Conservation (phyloP, 1,140 invertebrate genomes). For the Ceratosolen fusciceps region DNA sequence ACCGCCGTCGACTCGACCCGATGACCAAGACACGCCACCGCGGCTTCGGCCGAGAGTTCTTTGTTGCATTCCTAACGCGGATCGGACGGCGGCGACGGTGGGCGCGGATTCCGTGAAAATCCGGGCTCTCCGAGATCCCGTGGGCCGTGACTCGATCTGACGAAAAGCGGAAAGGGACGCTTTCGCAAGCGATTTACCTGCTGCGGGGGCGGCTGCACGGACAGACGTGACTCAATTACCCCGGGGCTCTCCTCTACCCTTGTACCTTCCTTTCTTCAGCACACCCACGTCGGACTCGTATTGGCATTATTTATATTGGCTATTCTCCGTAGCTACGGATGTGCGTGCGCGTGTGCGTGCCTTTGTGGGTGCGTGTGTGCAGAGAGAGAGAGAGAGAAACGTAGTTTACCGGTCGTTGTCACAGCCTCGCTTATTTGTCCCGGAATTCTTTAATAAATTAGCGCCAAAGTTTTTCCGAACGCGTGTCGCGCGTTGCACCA, state of each 20-base stretch:
- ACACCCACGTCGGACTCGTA: background rate
- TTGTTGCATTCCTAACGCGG: background rate
- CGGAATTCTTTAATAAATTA: no score
- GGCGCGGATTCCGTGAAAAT: conserved; percentile 1
- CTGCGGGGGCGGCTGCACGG: background rate
- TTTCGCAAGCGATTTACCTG: background rate
- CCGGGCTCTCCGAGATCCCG: background rate
- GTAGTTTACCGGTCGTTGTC: no score
- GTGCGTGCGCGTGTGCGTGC: no score
- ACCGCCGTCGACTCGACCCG: background rate
- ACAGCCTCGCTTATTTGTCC: no score
- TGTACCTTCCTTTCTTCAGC: background rate
- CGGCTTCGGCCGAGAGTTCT: background rate
- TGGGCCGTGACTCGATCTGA: background rate
- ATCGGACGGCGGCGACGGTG: background rate
- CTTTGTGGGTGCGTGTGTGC: no score
- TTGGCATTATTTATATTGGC: background rate
- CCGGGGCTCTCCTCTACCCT: background rate
- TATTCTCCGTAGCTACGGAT: background rate
- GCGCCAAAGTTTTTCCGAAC: no score
- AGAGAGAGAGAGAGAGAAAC: no score
- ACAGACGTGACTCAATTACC: no score
- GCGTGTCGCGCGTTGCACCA: no score
- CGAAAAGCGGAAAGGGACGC: background rate
- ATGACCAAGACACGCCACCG: background rate